Evolutionary conservation across 2,113 vertebrate genomes (phyloP), one percentile per base, ranked within the genome.

Genomic region (Lophotis ruficrista): DNA sequence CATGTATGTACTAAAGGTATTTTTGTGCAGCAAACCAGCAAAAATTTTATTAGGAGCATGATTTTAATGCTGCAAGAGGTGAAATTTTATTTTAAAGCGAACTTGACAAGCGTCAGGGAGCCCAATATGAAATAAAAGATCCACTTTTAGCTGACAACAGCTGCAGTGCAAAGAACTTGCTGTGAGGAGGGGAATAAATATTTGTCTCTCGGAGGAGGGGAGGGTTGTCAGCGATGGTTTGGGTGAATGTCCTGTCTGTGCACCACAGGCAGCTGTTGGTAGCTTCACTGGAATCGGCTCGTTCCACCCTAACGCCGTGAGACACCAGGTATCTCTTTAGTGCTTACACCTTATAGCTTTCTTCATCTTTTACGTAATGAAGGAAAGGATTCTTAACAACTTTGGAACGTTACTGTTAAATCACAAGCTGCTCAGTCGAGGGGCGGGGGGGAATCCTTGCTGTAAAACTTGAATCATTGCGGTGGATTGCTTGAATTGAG

Each of bases 1-100:
- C 13, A 2, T 25, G 5, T 7, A 1, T 2, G 8, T 14, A 12
- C 51, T 45, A 4, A 2, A 45, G 69, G 65, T 27, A 6, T 15
- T 76, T 64, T 20, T 35, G 69, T 48, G 83, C 41, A 51, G 72
- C 78, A 51, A 21, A 37, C n/a, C 16, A 43, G 68, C 35, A 27
- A 11, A 60, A 73, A 7, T 18, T 35, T 18, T 13, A 41, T 3
- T 2, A 14, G 61, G 71, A 76, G 57, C 1, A 2, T 1, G 35
- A 13, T 56, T 86, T 85, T 22, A 87, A 30, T 0, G 31, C 66
- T 22, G 37, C 31, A 10, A 54, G 75, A 72, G 28, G 18, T 24
- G 78, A 16, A 33, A 3, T 7, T 3, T 14, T 43, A 15, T 80
- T 50, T 62, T n/a, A 4, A 61, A n/a, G 37, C n/a, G 57, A 72